These are phyloP conservation scores for Trididemnum miniatum DNA, from an alignment of 23 tunicate species.

Conservation along the genomic window DNA sequence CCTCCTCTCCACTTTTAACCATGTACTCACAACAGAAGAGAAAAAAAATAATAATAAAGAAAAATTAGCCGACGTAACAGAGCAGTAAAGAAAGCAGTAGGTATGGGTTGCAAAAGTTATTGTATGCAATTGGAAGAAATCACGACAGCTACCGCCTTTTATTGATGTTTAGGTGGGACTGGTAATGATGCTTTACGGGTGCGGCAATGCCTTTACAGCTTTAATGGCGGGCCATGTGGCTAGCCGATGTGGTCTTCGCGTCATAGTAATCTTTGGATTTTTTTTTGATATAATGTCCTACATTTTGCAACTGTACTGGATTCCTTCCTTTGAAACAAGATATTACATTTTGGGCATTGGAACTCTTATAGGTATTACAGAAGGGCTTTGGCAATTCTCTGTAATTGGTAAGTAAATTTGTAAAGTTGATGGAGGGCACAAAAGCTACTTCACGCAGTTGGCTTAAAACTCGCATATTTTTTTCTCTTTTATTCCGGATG, in stretches of 20 bases:
- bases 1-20: too few relatives aligned
- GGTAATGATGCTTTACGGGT: constrained; percentile 30
- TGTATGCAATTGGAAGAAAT: too few relatives aligned
- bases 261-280: background rate
- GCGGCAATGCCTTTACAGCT: constrained; percentile 11
- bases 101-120: too few relatives aligned
- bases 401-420: constrained; percentile 23
- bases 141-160: too few relatives aligned
- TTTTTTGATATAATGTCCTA: constrained; percentile 10
- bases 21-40: too few relatives aligned
- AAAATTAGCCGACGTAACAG: too few relatives aligned
- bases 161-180: constrained; percentile 39
- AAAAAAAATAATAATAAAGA: too few relatives aligned
- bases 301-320: constrained; percentile 18
- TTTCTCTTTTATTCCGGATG: too few relatives aligned
- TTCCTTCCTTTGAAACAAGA: constrained; percentile 1
- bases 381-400: constrained; percentile 36
- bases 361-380: constrained; percentile 14
- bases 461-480: background rate
- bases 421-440: too few relatives aligned
- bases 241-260: background rate
- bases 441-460: too few relatives aligned
- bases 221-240: constrained; percentile 12
- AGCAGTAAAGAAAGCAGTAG: too few relatives aligned
- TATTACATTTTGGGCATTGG: constrained; percentile 16